These are phyloP conservation scores for Troides oblongomaculatus DNA, from an alignment of 2,888 invertebrate genomes.

Conservation along the genomic window DNA sequence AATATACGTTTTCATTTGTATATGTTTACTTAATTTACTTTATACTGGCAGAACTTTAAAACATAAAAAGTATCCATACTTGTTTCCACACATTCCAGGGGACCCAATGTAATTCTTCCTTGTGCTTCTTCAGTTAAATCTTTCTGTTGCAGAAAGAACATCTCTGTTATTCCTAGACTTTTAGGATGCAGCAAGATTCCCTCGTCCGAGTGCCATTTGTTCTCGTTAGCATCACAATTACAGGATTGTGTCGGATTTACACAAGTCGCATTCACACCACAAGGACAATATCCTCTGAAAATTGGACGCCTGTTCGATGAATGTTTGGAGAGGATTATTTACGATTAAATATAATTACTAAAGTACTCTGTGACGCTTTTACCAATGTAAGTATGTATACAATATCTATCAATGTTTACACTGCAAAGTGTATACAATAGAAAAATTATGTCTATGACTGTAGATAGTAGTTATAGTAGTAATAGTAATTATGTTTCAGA, in stretches of 20 bases:
- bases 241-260: constrained; percentile 90
- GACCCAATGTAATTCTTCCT: constrained; percentile 93
- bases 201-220: constrained; percentile 94
- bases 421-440: no score
- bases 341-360: constrained; percentile 1
- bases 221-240: constrained; percentile 93
- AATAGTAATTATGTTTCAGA: no score
- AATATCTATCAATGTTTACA: no score
- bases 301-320: constrained; percentile 29
- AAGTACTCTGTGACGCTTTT: neutral
- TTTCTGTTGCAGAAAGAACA: constrained; percentile 93
- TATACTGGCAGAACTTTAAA: neutral
- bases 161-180: constrained; percentile 93
- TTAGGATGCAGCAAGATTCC: constrained; percentile 89
- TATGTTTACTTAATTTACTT: no score
- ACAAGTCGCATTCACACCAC: constrained; percentile 89
- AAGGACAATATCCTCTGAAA: constrained; percentile 85
- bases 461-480: no score
- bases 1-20: neutral
- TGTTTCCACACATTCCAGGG: constrained; percentile 95
- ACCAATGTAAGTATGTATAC: neutral
- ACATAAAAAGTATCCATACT: constrained; percentile 81
- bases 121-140: constrained; percentile 90
- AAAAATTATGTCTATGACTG: no score
- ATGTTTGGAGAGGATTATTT: constrained; percentile 22